Evolutionary conservation across 1,140 invertebrate species (phyloP).

Genomic region (Dryas iulia): DNA sequence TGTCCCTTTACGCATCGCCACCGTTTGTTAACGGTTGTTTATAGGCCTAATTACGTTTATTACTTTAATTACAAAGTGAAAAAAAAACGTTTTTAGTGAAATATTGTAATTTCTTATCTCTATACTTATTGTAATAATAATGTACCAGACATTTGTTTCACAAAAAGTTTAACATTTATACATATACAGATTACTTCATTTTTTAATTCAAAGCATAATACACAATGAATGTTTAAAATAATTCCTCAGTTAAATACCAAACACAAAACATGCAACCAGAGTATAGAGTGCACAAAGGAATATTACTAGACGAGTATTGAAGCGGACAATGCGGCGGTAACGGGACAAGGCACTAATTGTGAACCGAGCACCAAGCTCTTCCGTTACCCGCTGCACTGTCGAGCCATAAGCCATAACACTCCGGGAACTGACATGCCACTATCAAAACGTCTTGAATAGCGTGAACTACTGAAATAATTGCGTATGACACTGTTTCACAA

Average conservation of each 20-base stretch:
- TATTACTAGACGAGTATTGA: constrained; percentile 59
- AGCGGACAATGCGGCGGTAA: constrained; percentile 72
- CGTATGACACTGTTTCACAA: constrained; percentile 8
- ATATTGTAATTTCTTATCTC: not conserved
- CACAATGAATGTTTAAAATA: constrained; percentile 4
- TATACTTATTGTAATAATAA: too few species aligned
- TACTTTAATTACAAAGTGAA: not conserved
- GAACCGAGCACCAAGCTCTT: constrained; percentile 63
- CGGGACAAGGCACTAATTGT: constrained; percentile 74
- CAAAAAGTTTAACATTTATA: not conserved
- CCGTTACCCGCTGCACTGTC: constrained; percentile 50
- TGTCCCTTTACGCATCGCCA: constrained; percentile 59
- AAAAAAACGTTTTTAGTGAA: not conserved
- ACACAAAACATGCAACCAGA: constrained; percentile 56
- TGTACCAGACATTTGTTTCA: not conserved
- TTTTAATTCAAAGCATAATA: too few species aligned
- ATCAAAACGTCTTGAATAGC: constrained; percentile 28
- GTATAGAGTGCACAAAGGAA: constrained; percentile 65
- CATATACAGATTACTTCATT: too few species aligned
- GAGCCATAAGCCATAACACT: constrained; percentile 34
- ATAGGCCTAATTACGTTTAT: constrained; percentile 27
- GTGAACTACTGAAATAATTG: constrained; percentile 23
- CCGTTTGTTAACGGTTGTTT: constrained; percentile 62
- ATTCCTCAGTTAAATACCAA: constrained; percentile 33
- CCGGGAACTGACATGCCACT: constrained; percentile 31